Conservation (phyloP, 2,113 vertebrate genomes). For the Gymnogyps californianus region DNA sequence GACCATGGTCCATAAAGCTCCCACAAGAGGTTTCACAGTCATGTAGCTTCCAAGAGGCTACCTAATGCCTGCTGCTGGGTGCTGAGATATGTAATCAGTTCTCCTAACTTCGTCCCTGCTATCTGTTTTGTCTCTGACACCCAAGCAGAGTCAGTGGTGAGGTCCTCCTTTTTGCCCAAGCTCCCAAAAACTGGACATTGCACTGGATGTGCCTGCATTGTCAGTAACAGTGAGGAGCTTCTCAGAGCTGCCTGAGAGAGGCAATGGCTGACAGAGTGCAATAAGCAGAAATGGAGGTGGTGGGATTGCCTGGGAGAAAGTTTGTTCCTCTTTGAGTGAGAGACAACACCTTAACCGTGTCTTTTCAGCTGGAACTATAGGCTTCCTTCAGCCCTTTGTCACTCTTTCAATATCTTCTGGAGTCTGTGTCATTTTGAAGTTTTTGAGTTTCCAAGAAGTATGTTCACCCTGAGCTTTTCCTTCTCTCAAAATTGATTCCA, state of each 20-base stretch:
- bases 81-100: neutral
- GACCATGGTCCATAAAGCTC: neutral
- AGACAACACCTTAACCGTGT: neutral
- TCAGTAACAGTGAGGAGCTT: neutral
- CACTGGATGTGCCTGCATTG: neutral
- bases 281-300: neutral
- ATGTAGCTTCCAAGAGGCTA: neutral
- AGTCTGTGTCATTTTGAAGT: neutral
- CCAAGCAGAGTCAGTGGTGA: neutral
- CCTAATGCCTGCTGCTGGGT: neutral
- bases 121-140: neutral
- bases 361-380: neutral
- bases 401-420: neutral
- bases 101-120: neutral
- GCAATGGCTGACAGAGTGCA: neutral
- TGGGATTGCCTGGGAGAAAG: neutral
- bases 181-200: neutral
- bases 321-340: neutral
- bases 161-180: neutral
- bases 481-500: constrained; percentile 23
- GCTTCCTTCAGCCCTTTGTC: neutral
- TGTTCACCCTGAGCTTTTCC: neutral
- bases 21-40: neutral
- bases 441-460: neutral
- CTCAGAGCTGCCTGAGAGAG: neutral